phyloP scores from a whole-genome alignment of 2,113 vertebrate species.

The Phoxinus phoxinus region DNA sequence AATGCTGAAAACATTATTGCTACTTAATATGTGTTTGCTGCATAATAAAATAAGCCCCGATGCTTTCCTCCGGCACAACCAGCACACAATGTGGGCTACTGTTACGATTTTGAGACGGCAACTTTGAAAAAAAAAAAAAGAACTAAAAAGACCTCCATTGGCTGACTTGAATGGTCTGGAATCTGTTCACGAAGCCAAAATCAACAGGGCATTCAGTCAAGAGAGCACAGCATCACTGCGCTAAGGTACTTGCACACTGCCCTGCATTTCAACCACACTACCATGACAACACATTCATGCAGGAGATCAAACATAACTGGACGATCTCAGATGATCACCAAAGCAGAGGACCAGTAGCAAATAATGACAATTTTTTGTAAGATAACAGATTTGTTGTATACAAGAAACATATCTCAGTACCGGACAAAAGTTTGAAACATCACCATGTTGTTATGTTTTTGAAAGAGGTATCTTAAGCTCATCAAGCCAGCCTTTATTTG shows the following conservation, averaged over 20 bases:
- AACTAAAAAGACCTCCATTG: conserved; percentile 24
- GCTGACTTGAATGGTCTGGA: conserved; percentile 22
- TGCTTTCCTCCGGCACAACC: background rate
- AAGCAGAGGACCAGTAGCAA: background rate
- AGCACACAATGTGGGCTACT: conserved; percentile 31
- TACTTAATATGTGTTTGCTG: background rate
- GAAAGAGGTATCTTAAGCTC: no score
- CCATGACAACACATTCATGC: conserved; percentile 16
- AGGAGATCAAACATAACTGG: background rate
- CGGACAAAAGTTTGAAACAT: no score
- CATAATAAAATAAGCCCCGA: background rate
- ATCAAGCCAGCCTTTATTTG: no score
- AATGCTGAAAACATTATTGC: no score
- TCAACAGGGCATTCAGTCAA: conserved; percentile 34
- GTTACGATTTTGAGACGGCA: conserved; percentile 25
- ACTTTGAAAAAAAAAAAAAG: conserved; percentile 1
- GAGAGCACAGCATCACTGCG: conserved; percentile 12
- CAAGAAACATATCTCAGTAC: background rate
- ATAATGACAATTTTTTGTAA: no score
- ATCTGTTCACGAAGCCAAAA: conserved; percentile 33
- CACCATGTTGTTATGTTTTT: no score
- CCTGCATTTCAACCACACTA: conserved; percentile 19
- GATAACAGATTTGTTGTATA: no score
- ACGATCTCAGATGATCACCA: background rate
- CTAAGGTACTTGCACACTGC: conserved; percentile 7